A percentile compares a stretch with the other conserved stretches of the same genome.
Evolutionary conservation across 2,113 vertebrate genomes (phyloP).

Genomic region (Trichomycterus rosablanca): DNA sequence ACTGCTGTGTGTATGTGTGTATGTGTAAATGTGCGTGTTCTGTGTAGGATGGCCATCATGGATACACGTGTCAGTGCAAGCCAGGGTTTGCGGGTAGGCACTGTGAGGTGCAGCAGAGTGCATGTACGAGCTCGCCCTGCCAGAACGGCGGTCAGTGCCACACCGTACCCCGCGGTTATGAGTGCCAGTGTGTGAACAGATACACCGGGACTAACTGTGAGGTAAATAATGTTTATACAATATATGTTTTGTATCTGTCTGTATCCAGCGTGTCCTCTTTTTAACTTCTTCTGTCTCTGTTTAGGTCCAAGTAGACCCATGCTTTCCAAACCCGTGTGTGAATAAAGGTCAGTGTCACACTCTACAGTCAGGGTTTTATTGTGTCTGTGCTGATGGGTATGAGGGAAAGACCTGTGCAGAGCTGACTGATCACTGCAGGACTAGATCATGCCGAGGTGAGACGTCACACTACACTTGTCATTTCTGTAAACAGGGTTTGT

Average conservation of each 20-base stretch:
- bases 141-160: slow-evolving; percentile 76
- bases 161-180: slow-evolving; percentile 69
- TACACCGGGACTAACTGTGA: slow-evolving; percentile 80
- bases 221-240: slow-evolving; percentile 76
- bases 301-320: slow-evolving; percentile 78
- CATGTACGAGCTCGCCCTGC: slow-evolving; percentile 79
- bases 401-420: slow-evolving; percentile 88
- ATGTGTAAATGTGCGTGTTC: slow-evolving; percentile 6
- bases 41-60: slow-evolving; percentile 71
- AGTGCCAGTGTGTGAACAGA: slow-evolving; percentile 78
- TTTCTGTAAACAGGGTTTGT: too few species aligned
- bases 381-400: slow-evolving; percentile 81
- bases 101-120: slow-evolving; percentile 75
- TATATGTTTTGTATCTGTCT: too few species aligned
- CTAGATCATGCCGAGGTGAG: slow-evolving; percentile 82
- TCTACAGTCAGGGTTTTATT: slow-evolving; percentile 80
- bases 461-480: not conserved
- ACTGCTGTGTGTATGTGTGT: not conserved
- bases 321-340: slow-evolving; percentile 83
- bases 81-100: slow-evolving; percentile 80
- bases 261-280: too few species aligned
- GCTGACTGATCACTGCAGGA: slow-evolving; percentile 87
- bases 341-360: slow-evolving; percentile 82
- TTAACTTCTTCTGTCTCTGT: too few species aligned
- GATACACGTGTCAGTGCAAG: slow-evolving; percentile 79